Evolutionary conservation across 2,113 vertebrate species (phyloP), one percentile per base, ranked within the genome.

Genomic region (Vidua chalybeata): DNA sequence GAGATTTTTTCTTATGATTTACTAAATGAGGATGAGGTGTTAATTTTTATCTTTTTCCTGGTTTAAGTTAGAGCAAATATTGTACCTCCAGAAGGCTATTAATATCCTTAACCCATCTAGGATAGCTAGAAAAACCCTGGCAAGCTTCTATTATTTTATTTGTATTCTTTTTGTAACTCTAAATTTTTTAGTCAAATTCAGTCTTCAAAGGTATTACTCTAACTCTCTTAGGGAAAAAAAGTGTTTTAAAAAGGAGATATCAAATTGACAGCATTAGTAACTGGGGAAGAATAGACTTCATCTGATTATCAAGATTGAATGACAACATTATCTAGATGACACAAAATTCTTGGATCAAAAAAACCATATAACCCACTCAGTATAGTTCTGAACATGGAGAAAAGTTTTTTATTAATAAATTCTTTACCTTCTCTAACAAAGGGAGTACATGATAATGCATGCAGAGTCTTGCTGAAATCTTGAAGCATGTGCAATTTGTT

Each of bases 271-370:
- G 58, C 37, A 81, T 87, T 83, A 96, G 72, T 33, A 71, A 56
- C 31, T 86, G 41, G 41, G 49, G 8, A 49, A 93, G 77, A 96
- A 94, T 55, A 89, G 37, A 63, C 46, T 66, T 72, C 33, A 80
- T 93, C 66, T 92, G 77, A 74, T 97, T 96, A 94, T 66, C 41
- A 91, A 84, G 52, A 92, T 33, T 88, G 89, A 96, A 66, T 74
- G 43, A 89, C 71, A 72, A 14, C 46, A 82, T 88, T 95, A 88
- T 86, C 43, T 86, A 80, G 41, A 71, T 96, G 43, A 39, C 66
- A 68, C 13, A 83, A 69, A 93, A 66, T 74, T 11, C 41, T 94
- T 75, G 73, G 22, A 85, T 68, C 37, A 43, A 74, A 71, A 83
- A 19, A 27, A 2, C 5, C 46, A 28, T 2, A 63, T 78, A 63